These are phyloP conservation scores for Pocillopora damicornis DNA, from an alignment of 64 coral and sea anemone genomes.

Conservation along the genomic window DNA sequence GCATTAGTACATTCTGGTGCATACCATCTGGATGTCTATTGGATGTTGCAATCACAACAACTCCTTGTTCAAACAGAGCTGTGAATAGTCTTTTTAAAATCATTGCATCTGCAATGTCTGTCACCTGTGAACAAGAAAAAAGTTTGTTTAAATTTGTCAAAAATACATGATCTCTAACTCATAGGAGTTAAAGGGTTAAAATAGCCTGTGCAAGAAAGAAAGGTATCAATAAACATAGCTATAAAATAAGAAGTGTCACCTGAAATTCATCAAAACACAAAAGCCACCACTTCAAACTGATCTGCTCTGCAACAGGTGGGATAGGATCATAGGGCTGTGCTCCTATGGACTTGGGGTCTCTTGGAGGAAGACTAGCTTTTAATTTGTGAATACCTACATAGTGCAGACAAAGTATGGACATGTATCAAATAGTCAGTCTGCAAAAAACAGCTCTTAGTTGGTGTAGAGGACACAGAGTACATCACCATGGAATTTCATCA, in stretches of 20 bases:
- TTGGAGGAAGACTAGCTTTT: conserved; percentile 79
- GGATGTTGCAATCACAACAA: conserved; percentile 89
- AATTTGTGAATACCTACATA: conserved; percentile 82
- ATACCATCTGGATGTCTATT: conserved; percentile 96
- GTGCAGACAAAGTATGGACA: neutral
- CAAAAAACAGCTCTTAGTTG: neutral
- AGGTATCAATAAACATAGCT: neutral
- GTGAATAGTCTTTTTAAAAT: conserved; percentile 93
- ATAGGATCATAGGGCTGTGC: conserved; percentile 96
- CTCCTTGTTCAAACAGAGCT: conserved; percentile 92
- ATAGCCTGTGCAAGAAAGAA: neutral
- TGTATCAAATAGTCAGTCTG: neutral
- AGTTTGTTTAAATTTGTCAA: neutral
- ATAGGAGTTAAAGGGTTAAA: neutral
- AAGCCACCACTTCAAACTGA: conserved; percentile 83
- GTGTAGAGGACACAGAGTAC: too few relatives aligned
- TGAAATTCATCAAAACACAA: conserved; percentile 99
- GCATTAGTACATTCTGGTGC: neutral
- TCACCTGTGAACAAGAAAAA: conserved; percentile 62
- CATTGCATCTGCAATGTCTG: conserved; percentile 99
- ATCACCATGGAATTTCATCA: too few relatives aligned
- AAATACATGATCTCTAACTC: too few relatives aligned
- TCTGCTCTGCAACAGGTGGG: conserved; percentile 82
- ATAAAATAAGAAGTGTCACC: neutral
- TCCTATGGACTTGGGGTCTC: conserved; percentile 64